Evolutionary conservation across 2,888 invertebrate genomes (phyloP).

Genomic region (Mesoligia furuncula): DNA sequence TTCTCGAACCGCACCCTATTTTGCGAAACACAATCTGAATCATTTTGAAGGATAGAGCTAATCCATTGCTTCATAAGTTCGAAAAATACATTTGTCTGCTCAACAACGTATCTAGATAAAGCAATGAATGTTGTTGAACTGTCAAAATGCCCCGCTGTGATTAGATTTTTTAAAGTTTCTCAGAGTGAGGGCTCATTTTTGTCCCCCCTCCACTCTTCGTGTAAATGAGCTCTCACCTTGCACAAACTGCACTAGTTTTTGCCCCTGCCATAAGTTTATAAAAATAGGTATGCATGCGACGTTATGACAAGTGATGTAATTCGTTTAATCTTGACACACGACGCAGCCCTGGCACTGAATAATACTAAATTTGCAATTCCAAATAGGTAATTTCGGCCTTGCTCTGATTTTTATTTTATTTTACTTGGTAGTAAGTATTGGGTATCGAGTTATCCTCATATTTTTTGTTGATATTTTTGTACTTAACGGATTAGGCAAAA

Average conservation of each 20-base stretch:
- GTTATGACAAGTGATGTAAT: slow-evolving; percentile 36
- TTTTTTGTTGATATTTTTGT: slow-evolving; percentile 10
- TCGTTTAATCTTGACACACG: slow-evolving; percentile 47
- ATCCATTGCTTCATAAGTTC: not conserved
- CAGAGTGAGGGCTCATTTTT: no score
- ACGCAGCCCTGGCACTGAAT: slow-evolving; percentile 41
- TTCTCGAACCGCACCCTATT: not conserved
- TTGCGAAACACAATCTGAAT: no score
- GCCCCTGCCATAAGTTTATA: slow-evolving; percentile 10
- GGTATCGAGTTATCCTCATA: slow-evolving; percentile 19
- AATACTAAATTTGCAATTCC: slow-evolving; percentile 18
- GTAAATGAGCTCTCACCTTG: not conserved
- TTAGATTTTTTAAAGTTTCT: no score
- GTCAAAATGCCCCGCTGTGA: not conserved
- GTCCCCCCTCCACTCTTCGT: not conserved
- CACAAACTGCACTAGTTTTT: slow-evolving; percentile 20
- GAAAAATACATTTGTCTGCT: not conserved
- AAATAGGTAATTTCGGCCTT: slow-evolving; percentile 32
- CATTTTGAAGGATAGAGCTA: not conserved
- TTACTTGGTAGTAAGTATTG: not conserved
- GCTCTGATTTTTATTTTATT: slow-evolving; percentile 34
- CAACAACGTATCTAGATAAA: not conserved
- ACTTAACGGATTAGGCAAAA: not conserved
- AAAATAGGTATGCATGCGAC: slow-evolving; percentile 45
- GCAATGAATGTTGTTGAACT: no score